phyloP scores from a whole-genome alignment of 2,888 invertebrate genomes.

The Andrena dorsata region DNA sequence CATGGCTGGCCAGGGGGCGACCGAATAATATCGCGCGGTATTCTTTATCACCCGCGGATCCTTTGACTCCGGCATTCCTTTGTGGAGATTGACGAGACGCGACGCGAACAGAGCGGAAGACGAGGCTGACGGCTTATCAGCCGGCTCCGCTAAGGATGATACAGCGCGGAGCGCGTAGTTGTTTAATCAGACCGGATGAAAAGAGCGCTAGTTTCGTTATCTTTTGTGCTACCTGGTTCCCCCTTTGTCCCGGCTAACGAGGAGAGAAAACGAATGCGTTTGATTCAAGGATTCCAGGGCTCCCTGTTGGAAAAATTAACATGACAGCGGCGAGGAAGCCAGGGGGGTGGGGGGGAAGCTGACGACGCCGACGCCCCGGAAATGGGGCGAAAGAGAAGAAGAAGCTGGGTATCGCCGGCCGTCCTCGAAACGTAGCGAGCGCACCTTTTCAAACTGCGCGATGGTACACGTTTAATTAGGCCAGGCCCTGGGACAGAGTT shows the following conservation, averaged over 20 bases:
- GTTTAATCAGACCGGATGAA: conserved; percentile 66
- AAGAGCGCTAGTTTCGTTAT: conserved; percentile 60
- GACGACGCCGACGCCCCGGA: conserved; percentile 18
- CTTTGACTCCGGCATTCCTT: conserved; percentile 27
- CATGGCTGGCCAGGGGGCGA: neutral
- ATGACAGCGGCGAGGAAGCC: conserved; percentile 16
- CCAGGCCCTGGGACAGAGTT: conserved; percentile 23
- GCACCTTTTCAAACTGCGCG: conserved; percentile 9
- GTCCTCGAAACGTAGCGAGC: neutral
- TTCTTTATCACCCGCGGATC: conserved; percentile 32
- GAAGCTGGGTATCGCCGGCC: neutral
- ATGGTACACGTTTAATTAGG: conserved; percentile 60
- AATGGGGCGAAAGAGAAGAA: neutral
- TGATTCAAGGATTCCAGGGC: conserved; percentile 50
- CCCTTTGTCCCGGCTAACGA: conserved; percentile 60
- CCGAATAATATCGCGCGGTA: conserved; percentile 6
- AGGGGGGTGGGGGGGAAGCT: too few species aligned
- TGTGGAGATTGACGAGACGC: conserved; percentile 31
- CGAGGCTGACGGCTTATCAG: conserved; percentile 49
- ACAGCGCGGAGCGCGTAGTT: conserved; percentile 37
- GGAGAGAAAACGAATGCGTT: conserved; percentile 61
- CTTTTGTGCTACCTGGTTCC: conserved; percentile 44
- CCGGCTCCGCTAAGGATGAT: conserved; percentile 19
- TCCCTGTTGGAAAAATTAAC: conserved; percentile 47
- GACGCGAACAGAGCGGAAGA: neutral